Conservation (phyloP, 2,113 vertebrate genomes). For the Orcinus orca region DNA sequence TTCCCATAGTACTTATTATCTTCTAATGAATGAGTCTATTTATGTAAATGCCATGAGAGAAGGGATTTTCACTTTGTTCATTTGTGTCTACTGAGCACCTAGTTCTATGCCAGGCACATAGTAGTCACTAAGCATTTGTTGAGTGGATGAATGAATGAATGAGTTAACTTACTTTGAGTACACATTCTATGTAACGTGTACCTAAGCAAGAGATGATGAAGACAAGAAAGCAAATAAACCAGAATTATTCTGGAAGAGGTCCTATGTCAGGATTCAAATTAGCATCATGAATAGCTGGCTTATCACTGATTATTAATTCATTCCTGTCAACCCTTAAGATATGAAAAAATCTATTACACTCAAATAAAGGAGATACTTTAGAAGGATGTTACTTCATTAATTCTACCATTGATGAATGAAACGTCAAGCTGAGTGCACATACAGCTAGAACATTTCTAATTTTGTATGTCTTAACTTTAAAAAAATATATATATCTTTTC, state of each 20-base stretch:
- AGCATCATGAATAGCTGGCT: not conserved
- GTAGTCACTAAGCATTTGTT: not conserved
- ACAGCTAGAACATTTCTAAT: not conserved
- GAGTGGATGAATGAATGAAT: not conserved
- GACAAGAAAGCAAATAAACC: not conserved
- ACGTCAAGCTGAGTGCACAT: not conserved
- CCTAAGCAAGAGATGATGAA: not conserved
- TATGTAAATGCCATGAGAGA: not conserved
- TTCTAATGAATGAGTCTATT: not conserved
- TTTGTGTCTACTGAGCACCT: not conserved
- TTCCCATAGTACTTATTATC: not conserved
- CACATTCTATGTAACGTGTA: not conserved
- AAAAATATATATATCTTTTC: not conserved
- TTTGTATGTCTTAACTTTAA: not conserved
- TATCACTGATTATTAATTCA: constrained; percentile 25
- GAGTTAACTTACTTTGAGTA: not conserved
- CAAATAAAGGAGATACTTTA: constrained; percentile 14
- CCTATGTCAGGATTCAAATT: not conserved
- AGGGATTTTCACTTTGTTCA: not conserved
- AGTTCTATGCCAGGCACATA: not conserved
- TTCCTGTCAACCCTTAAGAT: not conserved
- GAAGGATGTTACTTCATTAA: not conserved
- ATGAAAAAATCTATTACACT: not conserved
- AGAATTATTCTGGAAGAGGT: not conserved
- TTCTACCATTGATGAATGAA: not conserved